Evolutionary conservation across 1,140 invertebrate species (phyloP).

Genomic region (Megalopta genalis): DNA sequence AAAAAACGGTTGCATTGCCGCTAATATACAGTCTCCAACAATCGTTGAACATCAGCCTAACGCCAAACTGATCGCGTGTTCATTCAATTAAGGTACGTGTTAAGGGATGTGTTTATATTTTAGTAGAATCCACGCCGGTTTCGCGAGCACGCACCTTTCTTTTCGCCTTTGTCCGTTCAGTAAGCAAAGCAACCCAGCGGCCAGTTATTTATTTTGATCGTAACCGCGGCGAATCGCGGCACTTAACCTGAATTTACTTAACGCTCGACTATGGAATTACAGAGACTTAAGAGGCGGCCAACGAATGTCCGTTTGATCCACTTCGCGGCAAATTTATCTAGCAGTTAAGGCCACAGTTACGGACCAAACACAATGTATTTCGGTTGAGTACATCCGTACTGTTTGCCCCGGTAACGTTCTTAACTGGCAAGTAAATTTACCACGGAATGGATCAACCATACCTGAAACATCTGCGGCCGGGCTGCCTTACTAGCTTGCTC

Average conservation of each 20-base stretch:
- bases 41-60: too few species aligned
- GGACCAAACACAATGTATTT: constrained; percentile 47
- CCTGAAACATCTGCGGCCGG: background rate
- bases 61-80: too few species aligned
- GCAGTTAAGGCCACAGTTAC: constrained; percentile 44
- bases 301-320: constrained; percentile 43
- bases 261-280: constrained; percentile 28
- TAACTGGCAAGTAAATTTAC: constrained; percentile 47
- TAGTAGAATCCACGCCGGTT: too few species aligned
- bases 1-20: too few species aligned
- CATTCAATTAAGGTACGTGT: too few species aligned
- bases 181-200: background rate
- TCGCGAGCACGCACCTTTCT: too few species aligned
- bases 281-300: constrained; percentile 1
- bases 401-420: constrained; percentile 34
- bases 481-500: background rate
- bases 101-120: too few species aligned
- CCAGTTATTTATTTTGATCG: constrained; percentile 1
- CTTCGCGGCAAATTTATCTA: constrained; percentile 47
- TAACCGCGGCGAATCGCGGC: background rate
- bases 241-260: constrained; percentile 8
- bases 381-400: constrained; percentile 17
- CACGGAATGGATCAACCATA: constrained; percentile 27
- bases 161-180: background rate
- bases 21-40: too few species aligned